Evolutionary conservation across 2,888 invertebrate genomes (phyloP), one percentile per base, ranked within the genome.

Genomic region (Drosophila sordidapex): DNA sequence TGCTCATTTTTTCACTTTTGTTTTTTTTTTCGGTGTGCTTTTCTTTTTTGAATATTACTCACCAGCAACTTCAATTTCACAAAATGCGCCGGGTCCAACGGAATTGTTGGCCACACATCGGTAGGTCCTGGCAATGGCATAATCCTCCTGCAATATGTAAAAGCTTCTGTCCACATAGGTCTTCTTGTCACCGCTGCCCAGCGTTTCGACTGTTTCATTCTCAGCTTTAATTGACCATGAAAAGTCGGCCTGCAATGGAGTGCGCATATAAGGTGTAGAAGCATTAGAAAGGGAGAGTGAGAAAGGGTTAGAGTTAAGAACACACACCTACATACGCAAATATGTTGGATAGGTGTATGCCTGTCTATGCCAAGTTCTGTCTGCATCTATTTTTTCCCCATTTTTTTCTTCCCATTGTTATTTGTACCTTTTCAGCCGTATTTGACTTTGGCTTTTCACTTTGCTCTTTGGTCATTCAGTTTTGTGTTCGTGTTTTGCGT

Each of bases 51-150:
- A 43, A 38, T 70, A 59, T 59, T 74, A 91, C 91, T 93, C 91
- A 96, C 96, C 96, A 92, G 94, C 94, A 52, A 96, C 96, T 90
- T 95, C 95, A 69, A 95, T 93, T 91, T 96, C 95, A 91, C 96
- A 96, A 5, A 95, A 94, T 51, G 94, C 89, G 25, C 96, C 95
- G 70, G 91, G 89, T 3, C 98, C 98, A 18, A 97, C 96, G 6
- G 96, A 94, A 94, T 98, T 98, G 92, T 96, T 97, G 31, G 97
- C 97, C 83, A 95, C 94, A 93, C 98, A 98, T 66, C 96, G 94
- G 93, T 98, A 98, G 6, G 97, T 97, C 69, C 97, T 94, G 89
- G 94, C 94, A 18, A 95, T 95, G 72, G 90, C 91, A 83, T 92
- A 92, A 84, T 95, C 95, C 86, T 95, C 95, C 83, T 95, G 95